Base-by-base conservation (phyloP, 2,113 vertebrate genomes). In the Pterophyllum scalare region DNA sequence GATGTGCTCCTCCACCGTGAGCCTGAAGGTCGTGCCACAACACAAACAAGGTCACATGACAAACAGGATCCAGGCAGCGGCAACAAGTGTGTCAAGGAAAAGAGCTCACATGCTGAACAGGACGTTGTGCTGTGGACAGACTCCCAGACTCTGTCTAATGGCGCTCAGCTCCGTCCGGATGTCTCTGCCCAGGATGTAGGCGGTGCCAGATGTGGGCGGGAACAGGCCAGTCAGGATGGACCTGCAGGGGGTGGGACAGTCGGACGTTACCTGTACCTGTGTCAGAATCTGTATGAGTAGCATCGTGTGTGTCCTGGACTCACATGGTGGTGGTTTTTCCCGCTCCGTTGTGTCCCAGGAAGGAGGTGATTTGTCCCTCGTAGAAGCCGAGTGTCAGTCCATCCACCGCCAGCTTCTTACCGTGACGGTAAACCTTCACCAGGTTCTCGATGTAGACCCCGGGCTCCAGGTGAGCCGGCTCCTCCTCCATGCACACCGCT, bases 281-380 rank as follows among this genome's bases (percentile, higher is more conserved):
- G 3, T 28, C 60, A 35, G 38, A 33, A 17, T 20, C 58, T 19
- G 26, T 5, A 14, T 7, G 13, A 17, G 46, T 4, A 5, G 59
- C 4, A 14, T 33, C 14, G 35, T 4, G 1, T 35, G 20, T 15
- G 33, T 38, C 1, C 24, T 14, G 7, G 0, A 84, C 97, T 97
- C 96, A 99, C 98, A 99, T 99, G 43, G 98, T 99, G 20, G 98
- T 99, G 24, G 98, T 99, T 92, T 99, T 99, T 12, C 98, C 98
- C 0, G 98, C 98, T 93, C 98, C 98, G 7, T 99, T 99, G 93
- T 99, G 98, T 62, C 98, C 98, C 83, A 99, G 91, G 89, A 99
- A 99, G 11, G 98, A 99, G 0, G 98, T 99, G 91, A 99, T 99
- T 78, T 99, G 98, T 57, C 98, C 98, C 92, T 99, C 98, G 0